A percentile compares a stretch with the other conserved stretches of the same genome.
Evolutionary conservation across 2,797 vertebrate genomes (phyloP).

Genomic region (Mormyrops boulengeri): DNA sequence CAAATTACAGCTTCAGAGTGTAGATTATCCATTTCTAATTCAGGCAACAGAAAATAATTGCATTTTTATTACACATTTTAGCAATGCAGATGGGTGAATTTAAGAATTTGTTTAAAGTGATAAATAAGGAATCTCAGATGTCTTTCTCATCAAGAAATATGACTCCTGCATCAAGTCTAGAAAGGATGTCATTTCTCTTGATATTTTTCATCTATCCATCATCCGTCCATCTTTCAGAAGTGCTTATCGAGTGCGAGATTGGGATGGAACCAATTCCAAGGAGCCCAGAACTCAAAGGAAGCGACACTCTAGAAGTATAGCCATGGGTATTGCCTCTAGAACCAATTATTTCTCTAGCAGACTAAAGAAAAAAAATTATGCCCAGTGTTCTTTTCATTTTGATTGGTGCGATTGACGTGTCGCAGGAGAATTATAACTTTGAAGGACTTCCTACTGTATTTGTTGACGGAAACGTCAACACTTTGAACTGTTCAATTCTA

Average conservation of each 20-base stretch:
- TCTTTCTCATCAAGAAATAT: not conserved
- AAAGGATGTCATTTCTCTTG: not conserved
- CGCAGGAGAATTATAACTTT: not conserved
- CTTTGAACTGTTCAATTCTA: conserved; percentile 9
- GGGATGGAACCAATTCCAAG: not conserved
- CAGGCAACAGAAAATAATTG: not conserved
- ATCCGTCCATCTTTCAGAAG: not conserved
- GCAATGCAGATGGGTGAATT: not conserved
- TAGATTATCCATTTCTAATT: conserved; percentile 2
- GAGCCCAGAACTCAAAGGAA: not conserved
- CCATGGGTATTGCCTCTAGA: not conserved
- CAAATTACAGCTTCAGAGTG: not conserved
- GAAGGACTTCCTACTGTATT: not conserved
- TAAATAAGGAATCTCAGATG: not conserved
- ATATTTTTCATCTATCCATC: not conserved
- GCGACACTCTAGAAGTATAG: not conserved
- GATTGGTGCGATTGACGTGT: not conserved
- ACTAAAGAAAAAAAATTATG: not conserved
- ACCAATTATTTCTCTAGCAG: not conserved
- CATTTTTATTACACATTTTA: not conserved
- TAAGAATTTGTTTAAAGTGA: not conserved
- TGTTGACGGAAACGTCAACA: not conserved
- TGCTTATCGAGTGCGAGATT: not conserved
- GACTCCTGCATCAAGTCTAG: not conserved
- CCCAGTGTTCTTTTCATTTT: not conserved